Conservation (phyloP, 2,797 vertebrate genomes). For the Gymnopithys bicolor region DNA sequence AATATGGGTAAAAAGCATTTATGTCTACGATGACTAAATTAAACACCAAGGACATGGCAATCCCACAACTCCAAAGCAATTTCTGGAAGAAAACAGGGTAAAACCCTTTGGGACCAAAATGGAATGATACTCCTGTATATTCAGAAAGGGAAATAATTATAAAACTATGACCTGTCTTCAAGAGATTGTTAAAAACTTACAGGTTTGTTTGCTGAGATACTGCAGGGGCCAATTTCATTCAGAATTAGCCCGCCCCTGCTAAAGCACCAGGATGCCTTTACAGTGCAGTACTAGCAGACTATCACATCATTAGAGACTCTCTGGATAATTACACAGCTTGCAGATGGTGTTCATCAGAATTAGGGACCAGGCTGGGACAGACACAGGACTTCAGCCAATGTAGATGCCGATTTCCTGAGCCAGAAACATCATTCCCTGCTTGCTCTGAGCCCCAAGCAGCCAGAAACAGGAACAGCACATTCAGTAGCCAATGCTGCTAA, state of each 20-base stretch:
- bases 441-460: not conserved
- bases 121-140: not conserved
- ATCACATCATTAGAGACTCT: conserved; percentile 10
- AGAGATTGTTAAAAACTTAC: conserved; percentile 38
- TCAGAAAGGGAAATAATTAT: not conserved
- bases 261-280: not conserved
- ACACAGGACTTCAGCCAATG: fast-evolving
- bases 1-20: not conserved
- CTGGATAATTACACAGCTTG: not conserved
- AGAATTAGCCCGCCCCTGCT: not conserved
- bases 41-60: not conserved
- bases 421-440: not conserved
- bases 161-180: not conserved
- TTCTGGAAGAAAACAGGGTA: not conserved
- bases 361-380: not conserved
- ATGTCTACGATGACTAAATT: not conserved
- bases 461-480: not conserved
- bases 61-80: not conserved
- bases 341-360: not conserved
- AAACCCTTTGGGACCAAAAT: not conserved
- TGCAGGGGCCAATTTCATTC: conserved; percentile 2
- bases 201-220: not conserved
- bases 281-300: not conserved
- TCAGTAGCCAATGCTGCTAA: not conserved
- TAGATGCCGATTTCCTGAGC: not conserved